Conservation (phyloP, 2,888 invertebrate species). For the Dynastes grantii region DNA sequence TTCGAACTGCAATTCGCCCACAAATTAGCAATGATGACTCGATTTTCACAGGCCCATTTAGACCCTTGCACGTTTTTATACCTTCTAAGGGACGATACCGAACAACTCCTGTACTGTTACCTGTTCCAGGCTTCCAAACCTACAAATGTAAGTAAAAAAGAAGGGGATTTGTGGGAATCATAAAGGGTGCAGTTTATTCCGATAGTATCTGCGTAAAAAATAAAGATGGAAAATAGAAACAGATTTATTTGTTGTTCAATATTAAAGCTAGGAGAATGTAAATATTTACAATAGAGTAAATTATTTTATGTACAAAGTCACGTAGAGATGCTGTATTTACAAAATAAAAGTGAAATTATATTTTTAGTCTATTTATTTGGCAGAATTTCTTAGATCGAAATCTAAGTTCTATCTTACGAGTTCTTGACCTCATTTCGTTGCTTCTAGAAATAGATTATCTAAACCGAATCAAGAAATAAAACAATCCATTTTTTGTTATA, state of each 20-base stretch:
- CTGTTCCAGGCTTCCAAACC: slow-evolving; percentile 80
- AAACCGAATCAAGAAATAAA: background rate
- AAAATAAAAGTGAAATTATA: too few species aligned
- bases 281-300: background rate
- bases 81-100: slow-evolving; percentile 81
- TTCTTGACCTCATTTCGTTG: slow-evolving; percentile 6
- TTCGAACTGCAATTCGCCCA: slow-evolving; percentile 81
- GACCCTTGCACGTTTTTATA: slow-evolving; percentile 78
- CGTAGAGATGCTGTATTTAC: too few species aligned
- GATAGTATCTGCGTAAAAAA: background rate
- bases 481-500: background rate
- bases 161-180: too few species aligned
- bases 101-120: slow-evolving; percentile 83
- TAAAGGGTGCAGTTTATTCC: background rate
- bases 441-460: background rate
- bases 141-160: slow-evolving; percentile 77
- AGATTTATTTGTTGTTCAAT: background rate
- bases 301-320: too few species aligned
- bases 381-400: too few species aligned
- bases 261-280: background rate
- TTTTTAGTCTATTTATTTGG: too few species aligned
- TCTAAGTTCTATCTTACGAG: too few species aligned
- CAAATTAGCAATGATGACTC: slow-evolving; percentile 76
- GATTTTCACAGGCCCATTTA: slow-evolving; percentile 69
- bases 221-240: background rate